phyloP scores from a whole-genome alignment of 2,797 vertebrate species.

The Podarcis lilfordi region DNA sequence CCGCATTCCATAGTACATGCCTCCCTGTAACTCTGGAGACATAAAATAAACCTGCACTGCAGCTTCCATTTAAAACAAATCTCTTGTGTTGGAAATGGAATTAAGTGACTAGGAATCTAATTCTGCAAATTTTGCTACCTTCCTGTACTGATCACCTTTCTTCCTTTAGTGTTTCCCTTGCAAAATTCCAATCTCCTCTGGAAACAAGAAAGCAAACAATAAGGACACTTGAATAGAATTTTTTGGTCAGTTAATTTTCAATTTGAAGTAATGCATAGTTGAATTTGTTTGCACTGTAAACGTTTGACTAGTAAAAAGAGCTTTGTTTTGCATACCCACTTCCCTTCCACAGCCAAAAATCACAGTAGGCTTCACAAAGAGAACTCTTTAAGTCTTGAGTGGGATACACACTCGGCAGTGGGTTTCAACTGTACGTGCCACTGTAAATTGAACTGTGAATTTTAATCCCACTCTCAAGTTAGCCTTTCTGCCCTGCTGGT shows the following conservation, averaged over 20 bases:
- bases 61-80: conserved; percentile 43
- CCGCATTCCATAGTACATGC: conserved; percentile 24
- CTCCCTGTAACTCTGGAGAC: conserved; percentile 37
- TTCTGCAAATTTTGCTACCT: conserved; percentile 17
- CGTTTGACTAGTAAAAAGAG: conserved; percentile 43
- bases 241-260: conserved; percentile 56
- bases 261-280: conserved; percentile 42
- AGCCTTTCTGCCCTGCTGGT: conserved; percentile 25
- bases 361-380: conserved; percentile 59
- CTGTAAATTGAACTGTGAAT: conserved; percentile 28
- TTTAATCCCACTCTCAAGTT: conserved; percentile 34
- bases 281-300: conserved; percentile 50
- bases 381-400: conserved; percentile 26
- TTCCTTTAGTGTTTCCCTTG: conserved; percentile 30
- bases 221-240: conserved; percentile 33
- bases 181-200: conserved; percentile 42
- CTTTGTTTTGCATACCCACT: conserved; percentile 50
- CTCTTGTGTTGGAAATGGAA: conserved; percentile 26
- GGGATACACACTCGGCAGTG: conserved; percentile 31
- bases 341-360: conserved; percentile 60
- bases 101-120: conserved; percentile 45
- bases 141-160: conserved; percentile 52
- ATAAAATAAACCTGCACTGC: conserved; percentile 47
- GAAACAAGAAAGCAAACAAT: conserved; percentile 49
- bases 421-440: conserved; percentile 21